Evolutionary conservation across 2,113 vertebrate genomes (phyloP).

Genomic region (Cichladusa arquata): DNA sequence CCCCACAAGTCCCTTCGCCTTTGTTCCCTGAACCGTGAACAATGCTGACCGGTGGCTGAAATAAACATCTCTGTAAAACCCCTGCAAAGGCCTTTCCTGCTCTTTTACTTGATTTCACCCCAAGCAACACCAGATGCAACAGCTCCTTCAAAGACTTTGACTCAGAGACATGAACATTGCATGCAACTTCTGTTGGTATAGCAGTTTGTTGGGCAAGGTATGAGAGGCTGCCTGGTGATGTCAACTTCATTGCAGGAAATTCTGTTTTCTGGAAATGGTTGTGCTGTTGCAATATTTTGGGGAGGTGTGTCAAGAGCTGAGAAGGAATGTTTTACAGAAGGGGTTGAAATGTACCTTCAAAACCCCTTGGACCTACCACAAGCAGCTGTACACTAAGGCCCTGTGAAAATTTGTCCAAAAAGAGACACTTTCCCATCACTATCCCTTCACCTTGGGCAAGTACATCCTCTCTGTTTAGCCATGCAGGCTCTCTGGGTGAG

Average conservation of each 20-base stretch:
- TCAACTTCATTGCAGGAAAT: background rate
- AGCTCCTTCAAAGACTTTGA: background rate
- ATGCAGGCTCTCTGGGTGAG: background rate
- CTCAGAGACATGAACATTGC: background rate
- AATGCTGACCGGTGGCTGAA: too few species aligned
- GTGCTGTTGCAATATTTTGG: background rate
- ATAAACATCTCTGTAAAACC: too few species aligned
- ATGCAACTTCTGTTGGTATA: background rate
- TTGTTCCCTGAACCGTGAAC: too few species aligned
- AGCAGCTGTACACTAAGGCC: background rate
- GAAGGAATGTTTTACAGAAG: background rate
- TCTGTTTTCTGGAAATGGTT: background rate
- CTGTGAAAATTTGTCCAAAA: background rate
- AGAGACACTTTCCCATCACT: background rate
- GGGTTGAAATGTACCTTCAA: background rate
- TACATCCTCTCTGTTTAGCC: background rate
- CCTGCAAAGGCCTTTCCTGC: too few species aligned
- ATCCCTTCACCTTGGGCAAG: accelerated
- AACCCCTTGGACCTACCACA: background rate
- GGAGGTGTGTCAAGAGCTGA: background rate
- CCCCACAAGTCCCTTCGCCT: too few species aligned
- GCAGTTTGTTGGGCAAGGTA: background rate
- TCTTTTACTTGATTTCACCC: too few species aligned
- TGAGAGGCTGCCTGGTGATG: background rate
- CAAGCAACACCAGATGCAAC: too few species aligned